These are phyloP conservation scores for Scaptomyza caliginosa DNA, from an alignment of 2,888 invertebrate genomes.

Conservation along the genomic window DNA sequence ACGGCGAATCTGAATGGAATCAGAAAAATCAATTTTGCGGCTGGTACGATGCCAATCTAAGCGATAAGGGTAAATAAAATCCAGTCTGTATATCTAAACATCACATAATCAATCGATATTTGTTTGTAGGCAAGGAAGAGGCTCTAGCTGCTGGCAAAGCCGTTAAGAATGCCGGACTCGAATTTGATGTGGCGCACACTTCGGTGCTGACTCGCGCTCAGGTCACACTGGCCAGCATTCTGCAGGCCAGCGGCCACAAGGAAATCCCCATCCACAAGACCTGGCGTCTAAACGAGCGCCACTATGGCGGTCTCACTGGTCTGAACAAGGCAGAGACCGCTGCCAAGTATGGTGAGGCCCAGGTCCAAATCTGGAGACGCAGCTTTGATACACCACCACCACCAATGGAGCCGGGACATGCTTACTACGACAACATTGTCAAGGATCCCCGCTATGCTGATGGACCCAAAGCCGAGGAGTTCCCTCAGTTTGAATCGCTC, in stretches of 20 bases:
- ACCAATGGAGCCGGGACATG: constrained; percentile 91
- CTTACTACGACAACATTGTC: constrained; percentile 91
- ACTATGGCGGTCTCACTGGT: constrained; percentile 95
- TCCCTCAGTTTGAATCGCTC: constrained; percentile 93
- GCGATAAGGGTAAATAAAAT: constrained; percentile 87
- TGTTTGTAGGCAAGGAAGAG: constrained; percentile 80
- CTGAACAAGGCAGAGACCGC: constrained; percentile 95
- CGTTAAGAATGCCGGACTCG: constrained; percentile 89
- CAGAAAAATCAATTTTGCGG: constrained; percentile 90
- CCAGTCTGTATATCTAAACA: not conserved
- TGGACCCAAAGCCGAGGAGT: constrained; percentile 90
- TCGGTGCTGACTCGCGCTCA: constrained; percentile 93
- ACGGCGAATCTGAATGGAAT: constrained; percentile 92
- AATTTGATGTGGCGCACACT: constrained; percentile 92
- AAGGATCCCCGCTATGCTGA: constrained; percentile 91
- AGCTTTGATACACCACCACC: constrained; percentile 94
- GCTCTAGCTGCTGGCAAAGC: constrained; percentile 89
- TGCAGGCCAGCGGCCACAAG: constrained; percentile 88
- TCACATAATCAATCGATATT: constrained; percentile 23
- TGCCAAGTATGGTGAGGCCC: constrained; percentile 93
- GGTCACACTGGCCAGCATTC: constrained; percentile 88
- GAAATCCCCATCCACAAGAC: constrained; percentile 89
- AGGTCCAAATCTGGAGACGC: constrained; percentile 93
- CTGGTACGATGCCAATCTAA: constrained; percentile 90
- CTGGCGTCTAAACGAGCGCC: constrained; percentile 94